phyloP scores from a whole-genome alignment of 2,797 vertebrate species.

The Sylvia borin region DNA sequence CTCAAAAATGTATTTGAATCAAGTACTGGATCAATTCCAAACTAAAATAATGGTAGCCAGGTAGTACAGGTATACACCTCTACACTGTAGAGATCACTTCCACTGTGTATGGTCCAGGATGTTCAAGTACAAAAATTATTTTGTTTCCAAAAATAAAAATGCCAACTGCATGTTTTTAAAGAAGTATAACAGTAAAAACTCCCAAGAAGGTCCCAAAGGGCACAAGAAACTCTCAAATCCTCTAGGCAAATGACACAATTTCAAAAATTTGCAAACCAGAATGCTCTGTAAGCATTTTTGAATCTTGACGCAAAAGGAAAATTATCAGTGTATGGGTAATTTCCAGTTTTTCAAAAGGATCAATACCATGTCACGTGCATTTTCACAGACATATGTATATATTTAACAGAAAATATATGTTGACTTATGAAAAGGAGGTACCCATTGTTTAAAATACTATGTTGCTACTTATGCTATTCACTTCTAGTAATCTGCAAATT shows the following conservation, averaged over 20 bases:
- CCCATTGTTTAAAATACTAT: background rate
- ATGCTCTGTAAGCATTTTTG: background rate
- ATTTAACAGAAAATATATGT: background rate
- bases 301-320: background rate
- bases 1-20: conserved; percentile 22
- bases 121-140: background rate
- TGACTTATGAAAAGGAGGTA: background rate
- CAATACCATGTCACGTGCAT: background rate
- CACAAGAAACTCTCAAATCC: background rate
- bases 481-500: background rate
- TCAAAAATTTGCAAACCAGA: background rate
- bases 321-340: background rate
- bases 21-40: conserved; percentile 42
- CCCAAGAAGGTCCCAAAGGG: background rate
- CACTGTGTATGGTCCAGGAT: background rate
- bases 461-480: background rate
- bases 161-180: background rate
- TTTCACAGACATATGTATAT: background rate
- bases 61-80: background rate
- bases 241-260: background rate
- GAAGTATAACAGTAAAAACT: background rate
- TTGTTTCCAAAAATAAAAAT: background rate
- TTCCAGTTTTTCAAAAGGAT: background rate
- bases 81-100: background rate
- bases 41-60: background rate